These are phyloP conservation scores for Aporrectodea caliginosa DNA, from an alignment of 1,140 invertebrate species.

Conservation along the genomic window DNA sequence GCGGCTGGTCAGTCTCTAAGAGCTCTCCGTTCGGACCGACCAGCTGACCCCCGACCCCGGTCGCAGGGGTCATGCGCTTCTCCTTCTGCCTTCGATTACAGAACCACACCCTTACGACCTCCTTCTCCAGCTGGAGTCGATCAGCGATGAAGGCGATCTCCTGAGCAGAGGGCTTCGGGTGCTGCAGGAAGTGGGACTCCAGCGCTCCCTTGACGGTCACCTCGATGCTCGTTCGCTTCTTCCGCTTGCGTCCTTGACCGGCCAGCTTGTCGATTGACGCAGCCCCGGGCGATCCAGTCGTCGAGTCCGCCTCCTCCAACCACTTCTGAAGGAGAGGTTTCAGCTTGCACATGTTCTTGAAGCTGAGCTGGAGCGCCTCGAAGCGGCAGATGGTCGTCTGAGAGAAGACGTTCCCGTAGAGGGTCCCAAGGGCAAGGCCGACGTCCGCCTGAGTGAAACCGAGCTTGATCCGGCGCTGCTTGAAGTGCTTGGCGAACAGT, in stretches of 20 bases:
- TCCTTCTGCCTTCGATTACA: slow-evolving; percentile 99
- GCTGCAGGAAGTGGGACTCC: slow-evolving; percentile 97
- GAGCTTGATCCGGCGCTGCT: slow-evolving; percentile 95
- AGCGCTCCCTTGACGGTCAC: slow-evolving; percentile 96
- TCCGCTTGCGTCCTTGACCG: slow-evolving; percentile 91
- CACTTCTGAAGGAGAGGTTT: slow-evolving; percentile 98
- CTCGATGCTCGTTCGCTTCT: slow-evolving; percentile 98
- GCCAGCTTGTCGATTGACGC: slow-evolving; percentile 97
- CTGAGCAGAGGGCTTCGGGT: slow-evolving; percentile 96
- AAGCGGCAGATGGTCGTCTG: slow-evolving; percentile 99
- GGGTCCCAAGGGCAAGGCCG: slow-evolving; percentile 92
- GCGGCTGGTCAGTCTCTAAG: neutral
- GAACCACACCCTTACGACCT: slow-evolving; percentile 86
- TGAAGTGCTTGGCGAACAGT: slow-evolving; percentile 99
- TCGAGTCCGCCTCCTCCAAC: slow-evolving; percentile 97
- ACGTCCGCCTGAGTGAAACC: slow-evolving; percentile 94
- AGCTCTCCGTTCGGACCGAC: neutral
- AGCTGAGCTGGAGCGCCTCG: slow-evolving; percentile 96
- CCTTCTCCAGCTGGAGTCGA: slow-evolving; percentile 93
- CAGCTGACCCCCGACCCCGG: neutral
- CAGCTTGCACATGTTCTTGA: slow-evolving; percentile 99
- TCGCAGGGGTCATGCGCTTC: slow-evolving; percentile 64
- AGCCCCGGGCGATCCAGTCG: slow-evolving; percentile 77
- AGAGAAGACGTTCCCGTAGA: slow-evolving; percentile 99
- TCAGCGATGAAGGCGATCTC: slow-evolving; percentile 93